Conservation (phyloP, 1,140 invertebrate species). For the Bombus terrestris region DNA sequence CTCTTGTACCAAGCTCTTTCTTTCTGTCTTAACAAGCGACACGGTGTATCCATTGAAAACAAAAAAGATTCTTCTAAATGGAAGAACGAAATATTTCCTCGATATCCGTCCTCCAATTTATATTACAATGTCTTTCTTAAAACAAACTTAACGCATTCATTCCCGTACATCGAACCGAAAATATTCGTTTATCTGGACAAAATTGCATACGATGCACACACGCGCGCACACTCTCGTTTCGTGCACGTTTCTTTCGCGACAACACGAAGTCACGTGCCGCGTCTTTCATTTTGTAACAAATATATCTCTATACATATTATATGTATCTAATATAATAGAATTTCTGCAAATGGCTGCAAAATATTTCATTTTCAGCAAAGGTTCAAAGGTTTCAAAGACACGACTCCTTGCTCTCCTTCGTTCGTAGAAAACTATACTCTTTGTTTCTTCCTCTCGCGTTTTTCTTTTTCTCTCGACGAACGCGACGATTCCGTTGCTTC, state of each 20-base stretch:
- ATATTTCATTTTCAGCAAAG: conserved; percentile 6
- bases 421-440: conserved; percentile 31
- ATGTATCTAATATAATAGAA: conserved; percentile 2
- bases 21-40: too few species aligned
- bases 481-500: conserved; percentile 5
- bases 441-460: conserved; percentile 4
- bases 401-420: too few species aligned
- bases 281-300: conserved; percentile 20
- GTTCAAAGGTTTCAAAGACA: neutral
- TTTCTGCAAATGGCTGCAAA: conserved; percentile 12
- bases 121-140: neutral
- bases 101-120: neutral
- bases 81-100: neutral
- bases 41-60: too few species aligned
- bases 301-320: conserved; percentile 7
- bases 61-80: neutral
- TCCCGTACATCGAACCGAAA: neutral
- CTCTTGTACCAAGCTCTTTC: neutral
- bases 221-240: neutral
- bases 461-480: neutral
- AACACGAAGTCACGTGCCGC: neutral
- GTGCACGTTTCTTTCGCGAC: neutral
- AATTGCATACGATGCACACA: neutral
- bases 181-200: neutral
- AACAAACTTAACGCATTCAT: neutral